Percentiles rank a stretch among this genome's conserved stretches.
These are phyloP conservation scores for Tolmerus cingulatus DNA, from an alignment of 2,888 invertebrate species.

Conservation along the genomic window DNA sequence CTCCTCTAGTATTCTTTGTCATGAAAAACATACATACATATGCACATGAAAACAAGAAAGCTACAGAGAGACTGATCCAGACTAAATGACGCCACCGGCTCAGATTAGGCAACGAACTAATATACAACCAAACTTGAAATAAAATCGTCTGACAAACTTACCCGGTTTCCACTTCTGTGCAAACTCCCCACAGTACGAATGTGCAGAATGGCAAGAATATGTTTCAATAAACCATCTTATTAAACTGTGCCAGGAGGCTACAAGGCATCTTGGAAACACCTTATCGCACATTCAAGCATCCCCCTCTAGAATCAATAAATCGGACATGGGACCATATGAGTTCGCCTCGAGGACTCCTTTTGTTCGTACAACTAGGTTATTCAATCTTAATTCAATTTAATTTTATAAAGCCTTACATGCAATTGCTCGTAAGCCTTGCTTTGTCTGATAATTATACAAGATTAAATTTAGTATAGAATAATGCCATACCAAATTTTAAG, in stretches of 20 bases:
- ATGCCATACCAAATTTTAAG: neutral
- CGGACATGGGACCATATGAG: neutral
- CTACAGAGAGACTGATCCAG: neutral
- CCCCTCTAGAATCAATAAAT: neutral
- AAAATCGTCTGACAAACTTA: neutral
- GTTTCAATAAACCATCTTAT: neutral
- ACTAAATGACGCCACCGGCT: neutral
- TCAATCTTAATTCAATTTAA: neutral
- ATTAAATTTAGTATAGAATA: neutral
- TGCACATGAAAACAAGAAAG: neutral
- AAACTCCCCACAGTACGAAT: neutral
- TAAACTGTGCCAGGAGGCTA: neutral
- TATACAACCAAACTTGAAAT: neutral
- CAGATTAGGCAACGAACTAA: neutral
- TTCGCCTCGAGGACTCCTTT: neutral
- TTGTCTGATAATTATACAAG: neutral
- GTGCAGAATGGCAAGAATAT: neutral
- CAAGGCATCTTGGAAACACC: neutral
- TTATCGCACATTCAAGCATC: neutral
- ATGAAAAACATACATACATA: neutral
- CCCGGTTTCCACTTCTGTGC: neutral
- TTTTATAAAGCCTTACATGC: neutral
- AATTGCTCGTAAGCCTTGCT: neutral
- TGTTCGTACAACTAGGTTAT: neutral
- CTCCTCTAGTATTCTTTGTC: neutral